phyloP scores from a whole-genome alignment of 2,797 vertebrate genomes.

The Xiphophorus birchmanni region DNA sequence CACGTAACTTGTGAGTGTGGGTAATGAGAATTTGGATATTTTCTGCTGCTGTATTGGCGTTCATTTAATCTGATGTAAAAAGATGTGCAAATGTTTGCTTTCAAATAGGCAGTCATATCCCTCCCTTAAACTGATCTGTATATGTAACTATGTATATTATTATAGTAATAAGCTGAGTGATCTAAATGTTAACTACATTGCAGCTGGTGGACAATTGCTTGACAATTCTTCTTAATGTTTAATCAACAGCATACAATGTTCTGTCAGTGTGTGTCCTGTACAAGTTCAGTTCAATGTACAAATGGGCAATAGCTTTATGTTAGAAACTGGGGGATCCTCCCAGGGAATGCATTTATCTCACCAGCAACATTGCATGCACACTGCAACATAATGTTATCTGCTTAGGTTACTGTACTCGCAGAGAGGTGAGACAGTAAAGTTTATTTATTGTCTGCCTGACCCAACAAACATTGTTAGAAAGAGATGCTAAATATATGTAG shows the following conservation, averaged over 20 bases:
- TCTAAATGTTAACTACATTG: constrained; percentile 62
- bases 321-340: not conserved
- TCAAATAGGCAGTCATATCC: constrained; percentile 54
- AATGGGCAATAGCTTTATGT: not conserved
- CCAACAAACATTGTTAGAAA: not conserved
- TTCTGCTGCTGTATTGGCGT: constrained; percentile 52
- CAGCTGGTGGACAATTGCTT: constrained; percentile 60
- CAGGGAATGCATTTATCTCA: not conserved
- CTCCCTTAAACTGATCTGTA: constrained; percentile 60
- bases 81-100: constrained; percentile 52
- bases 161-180: constrained; percentile 61
- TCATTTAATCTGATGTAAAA: constrained; percentile 52
- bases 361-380: not conserved
- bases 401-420: not conserved
- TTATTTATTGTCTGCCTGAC: not conserved
- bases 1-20: constrained; percentile 55
- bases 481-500: not conserved
- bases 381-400: not conserved
- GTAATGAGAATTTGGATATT: constrained; percentile 65
- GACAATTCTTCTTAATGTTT: constrained; percentile 32
- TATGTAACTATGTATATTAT: constrained; percentile 61
- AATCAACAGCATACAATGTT: constrained; percentile 23
- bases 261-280: constrained; percentile 9
- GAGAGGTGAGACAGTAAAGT: not conserved
- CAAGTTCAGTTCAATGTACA: not conserved